Evolutionary conservation across 2,113 vertebrate genomes (phyloP), one percentile per base, ranked within the genome.

Genomic region (Anoura caudifer): DNA sequence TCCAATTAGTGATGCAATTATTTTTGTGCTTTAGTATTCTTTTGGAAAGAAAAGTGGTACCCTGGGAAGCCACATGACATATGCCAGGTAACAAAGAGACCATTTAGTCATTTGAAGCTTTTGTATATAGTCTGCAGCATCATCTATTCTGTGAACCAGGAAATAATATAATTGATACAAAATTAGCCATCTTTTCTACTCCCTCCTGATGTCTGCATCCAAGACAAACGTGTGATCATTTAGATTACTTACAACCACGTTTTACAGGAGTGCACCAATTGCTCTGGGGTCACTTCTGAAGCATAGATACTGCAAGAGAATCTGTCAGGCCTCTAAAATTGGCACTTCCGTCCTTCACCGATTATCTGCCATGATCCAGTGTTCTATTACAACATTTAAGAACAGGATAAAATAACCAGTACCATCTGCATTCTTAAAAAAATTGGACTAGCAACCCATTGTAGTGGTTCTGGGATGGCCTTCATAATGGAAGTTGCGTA

Each of bases 61-160:
- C 80, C 22, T 88, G 65, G 92, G 81, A 77, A 90, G 83, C 36
- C 90, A 79, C 50, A 36, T 43, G 41, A 61, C 79, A n/a, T 91
- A 87, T 54, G 33, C 77, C 45, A 94, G 50, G 54, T 83, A 91
- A 77, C 83, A 91, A 88, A 89, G 72, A 95, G 61, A 83, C 89
- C 3, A 7, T 72, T 86, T 52, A 95, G 52, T 89, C 86, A 91
- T 95, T 91, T 89, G 41, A 93, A 96, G 36, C 73, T 89, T 82
- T 96, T 95, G 77, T 93, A 95, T 92, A 67, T 61, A 89, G 15
- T 56, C 75, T 79, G 14, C 95, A 22, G 69, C 75, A 93, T 94
- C 33, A 89, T 72, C 67, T 95, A 20, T 79, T 20, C 69, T 95
- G 28, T 93, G 95, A 96, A 73, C 83, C 87, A 95, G 83, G 63